Evolutionary conservation across 2,888 invertebrate genomes (phyloP).

Genomic region (Cantharis nigra): DNA sequence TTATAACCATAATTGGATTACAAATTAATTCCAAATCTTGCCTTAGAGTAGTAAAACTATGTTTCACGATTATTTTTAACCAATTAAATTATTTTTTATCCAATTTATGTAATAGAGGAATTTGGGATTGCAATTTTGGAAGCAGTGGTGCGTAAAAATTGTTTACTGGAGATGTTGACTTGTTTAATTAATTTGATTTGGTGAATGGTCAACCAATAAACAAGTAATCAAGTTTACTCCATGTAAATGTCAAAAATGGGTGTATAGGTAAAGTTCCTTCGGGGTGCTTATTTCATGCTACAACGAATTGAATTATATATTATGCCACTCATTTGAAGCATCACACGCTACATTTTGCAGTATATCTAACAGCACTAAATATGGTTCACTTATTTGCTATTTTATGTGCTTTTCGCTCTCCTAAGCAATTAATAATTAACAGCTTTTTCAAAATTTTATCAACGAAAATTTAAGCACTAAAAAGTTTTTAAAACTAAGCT

Average conservation of each 20-base stretch:
- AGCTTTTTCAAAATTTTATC: neutral
- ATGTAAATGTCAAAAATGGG: slow-evolving; percentile 26
- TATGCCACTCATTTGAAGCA: slow-evolving; percentile 24
- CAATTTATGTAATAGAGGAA: neutral
- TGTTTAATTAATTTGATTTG: neutral
- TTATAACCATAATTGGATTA: slow-evolving; percentile 32
- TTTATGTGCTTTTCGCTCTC: neutral
- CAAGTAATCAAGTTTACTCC: slow-evolving; percentile 27
- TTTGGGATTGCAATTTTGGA: neutral
- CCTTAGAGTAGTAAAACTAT: slow-evolving; percentile 6
- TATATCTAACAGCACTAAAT: slow-evolving; percentile 11
- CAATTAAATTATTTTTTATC: neutral
- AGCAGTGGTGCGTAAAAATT: neutral
- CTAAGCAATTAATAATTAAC: neutral
- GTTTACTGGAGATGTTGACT: neutral
- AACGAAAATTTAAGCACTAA: too few species aligned
- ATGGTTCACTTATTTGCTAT: slow-evolving; percentile 3
- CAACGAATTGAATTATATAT: slow-evolving; percentile 27
- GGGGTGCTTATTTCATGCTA: slow-evolving; percentile 30
- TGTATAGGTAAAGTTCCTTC: slow-evolving; percentile 24
- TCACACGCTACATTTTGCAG: slow-evolving; percentile 23
- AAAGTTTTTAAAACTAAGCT: too few species aligned
- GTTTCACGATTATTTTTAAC: neutral
- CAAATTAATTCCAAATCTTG: slow-evolving; percentile 23
- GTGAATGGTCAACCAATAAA: slow-evolving; percentile 23